Base-by-base conservation (phyloP, 2,888 invertebrate genomes). In the Ischnura elegans region DNA sequence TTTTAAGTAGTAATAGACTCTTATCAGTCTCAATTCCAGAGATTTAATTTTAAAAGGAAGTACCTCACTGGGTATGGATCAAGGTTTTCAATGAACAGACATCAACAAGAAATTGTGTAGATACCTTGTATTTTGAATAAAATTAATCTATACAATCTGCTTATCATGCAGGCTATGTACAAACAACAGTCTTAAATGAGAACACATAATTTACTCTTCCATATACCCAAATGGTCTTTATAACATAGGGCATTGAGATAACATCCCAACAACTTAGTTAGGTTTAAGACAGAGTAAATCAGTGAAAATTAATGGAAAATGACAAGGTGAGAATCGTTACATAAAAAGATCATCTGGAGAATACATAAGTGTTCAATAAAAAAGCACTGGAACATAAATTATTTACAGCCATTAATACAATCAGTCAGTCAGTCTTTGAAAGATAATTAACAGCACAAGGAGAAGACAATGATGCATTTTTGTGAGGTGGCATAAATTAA, bases 101-200 rank as follows among this genome's bases (percentile, higher is more conserved):
- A 29, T 87, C n/a, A 87, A 25, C 45, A 47, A 13, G 36, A 51
- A 29, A 45, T 90, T n/a, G 43, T 55, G 42, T 90, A 90, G 90
- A 61, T 61, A 90, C 43, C 36, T 90, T 90, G 66, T 90, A 90
- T 90, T 90, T 90, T 90, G 90, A 55, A 90, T 42, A 61, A 61
- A 61, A 55, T 90, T 55, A 61, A 61, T 66, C 90, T 90, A 90
- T 90, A 90, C 90, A 90, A 90, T 61, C 90, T 90, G 90, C 90
- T 61, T 47, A 66, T 90, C n/a, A 43, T 55, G 90, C 61, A 66
- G 90, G 61, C 90, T 90, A 90, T 90, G 42, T 90, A 90, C 90
- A 90, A 90, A 90, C 90, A 90, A 90, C 90, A 90, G 90, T 61
- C 90, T 90, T 90, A 90, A 90, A 90, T 66, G 61, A 90, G 61